A percentile compares a stretch with the other conserved stretches of the same genome.
These are phyloP conservation scores for Ptychoptera contaminata DNA, from an alignment of 2,888 invertebrate genomes.

Conservation along the genomic window DNA sequence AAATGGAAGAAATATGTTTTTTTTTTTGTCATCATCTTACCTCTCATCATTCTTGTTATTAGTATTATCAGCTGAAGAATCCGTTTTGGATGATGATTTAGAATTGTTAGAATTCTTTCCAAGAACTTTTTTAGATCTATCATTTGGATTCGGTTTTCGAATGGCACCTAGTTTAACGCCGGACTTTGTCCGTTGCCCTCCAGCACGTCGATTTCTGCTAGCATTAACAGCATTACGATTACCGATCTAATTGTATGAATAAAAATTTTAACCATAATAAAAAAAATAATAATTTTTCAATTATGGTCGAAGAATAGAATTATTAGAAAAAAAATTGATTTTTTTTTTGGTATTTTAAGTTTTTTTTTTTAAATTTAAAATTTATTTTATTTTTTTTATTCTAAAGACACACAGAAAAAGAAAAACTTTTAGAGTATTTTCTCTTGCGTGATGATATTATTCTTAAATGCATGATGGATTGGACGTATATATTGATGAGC, in stretches of 20 bases:
- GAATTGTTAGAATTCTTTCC: constrained; percentile 32
- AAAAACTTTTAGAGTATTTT: too few relatives aligned
- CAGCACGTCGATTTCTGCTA: constrained; percentile 23
- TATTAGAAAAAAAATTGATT: not conserved
- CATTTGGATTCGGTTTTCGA: constrained; percentile 34
- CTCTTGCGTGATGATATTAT: too few relatives aligned
- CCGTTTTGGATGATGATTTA: constrained; percentile 22
- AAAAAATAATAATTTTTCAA: not conserved
- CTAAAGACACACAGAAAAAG: too few relatives aligned
- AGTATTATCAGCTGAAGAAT: constrained; percentile 30
- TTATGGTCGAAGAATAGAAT: constrained; percentile 2
- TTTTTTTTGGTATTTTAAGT: not conserved
- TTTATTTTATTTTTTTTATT: too few relatives aligned
- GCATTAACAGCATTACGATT: constrained; percentile 10
- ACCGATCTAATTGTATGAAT: constrained; percentile 24
- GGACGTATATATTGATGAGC: too few relatives aligned
- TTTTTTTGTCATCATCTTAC: constrained; percentile 20
- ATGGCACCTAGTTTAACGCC: constrained; percentile 22
- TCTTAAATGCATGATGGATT: too few relatives aligned
- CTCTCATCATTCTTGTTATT: constrained; percentile 29
- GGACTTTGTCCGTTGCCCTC: constrained; percentile 13
- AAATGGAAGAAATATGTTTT: constrained; percentile 1
- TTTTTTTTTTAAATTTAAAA: too few relatives aligned
- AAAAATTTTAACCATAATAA: constrained; percentile 3
- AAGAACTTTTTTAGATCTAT: constrained; percentile 34